Percentiles rank a stretch among this genome's conserved stretches.
Conservation (phyloP, 2,113 vertebrate species). For the Calyptomena viridis region DNA sequence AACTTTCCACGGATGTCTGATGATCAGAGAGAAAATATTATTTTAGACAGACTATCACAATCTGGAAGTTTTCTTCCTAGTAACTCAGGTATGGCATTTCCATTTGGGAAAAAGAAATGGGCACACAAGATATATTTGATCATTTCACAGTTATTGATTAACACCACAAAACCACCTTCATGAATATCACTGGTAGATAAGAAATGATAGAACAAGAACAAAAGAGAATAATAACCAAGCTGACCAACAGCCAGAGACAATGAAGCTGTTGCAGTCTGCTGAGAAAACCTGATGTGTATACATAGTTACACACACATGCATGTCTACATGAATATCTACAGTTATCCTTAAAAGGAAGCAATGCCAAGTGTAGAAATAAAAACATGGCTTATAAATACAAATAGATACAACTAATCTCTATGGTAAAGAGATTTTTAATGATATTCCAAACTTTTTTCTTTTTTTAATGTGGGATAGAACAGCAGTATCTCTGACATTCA, state of each 20-base stretch:
- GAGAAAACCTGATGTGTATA: not conserved
- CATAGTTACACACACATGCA: not conserved
- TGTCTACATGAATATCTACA: not conserved
- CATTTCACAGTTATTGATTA: constrained; percentile 56
- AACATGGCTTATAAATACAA: not conserved
- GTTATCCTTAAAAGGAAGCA: not conserved
- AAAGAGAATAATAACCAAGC: not conserved
- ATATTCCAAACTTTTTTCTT: not conserved
- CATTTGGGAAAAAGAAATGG: not conserved
- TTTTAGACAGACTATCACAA: not conserved
- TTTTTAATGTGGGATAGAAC: not conserved
- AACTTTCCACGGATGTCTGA: not conserved
- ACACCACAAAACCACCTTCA: constrained; percentile 53
- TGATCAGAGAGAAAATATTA: not conserved
- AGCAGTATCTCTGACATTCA: not conserved
- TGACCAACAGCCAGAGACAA: not conserved
- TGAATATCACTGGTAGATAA: constrained; percentile 42
- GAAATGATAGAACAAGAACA: not conserved
- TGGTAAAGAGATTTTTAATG: not conserved
- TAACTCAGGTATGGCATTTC: not conserved
- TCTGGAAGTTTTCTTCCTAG: not conserved
- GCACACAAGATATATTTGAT: not conserved
- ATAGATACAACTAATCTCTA: not conserved
- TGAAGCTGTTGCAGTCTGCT: not conserved
- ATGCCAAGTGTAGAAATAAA: not conserved